phyloP scores from a whole-genome alignment of 2,888 invertebrate genomes.

The Aphrophora alni region DNA sequence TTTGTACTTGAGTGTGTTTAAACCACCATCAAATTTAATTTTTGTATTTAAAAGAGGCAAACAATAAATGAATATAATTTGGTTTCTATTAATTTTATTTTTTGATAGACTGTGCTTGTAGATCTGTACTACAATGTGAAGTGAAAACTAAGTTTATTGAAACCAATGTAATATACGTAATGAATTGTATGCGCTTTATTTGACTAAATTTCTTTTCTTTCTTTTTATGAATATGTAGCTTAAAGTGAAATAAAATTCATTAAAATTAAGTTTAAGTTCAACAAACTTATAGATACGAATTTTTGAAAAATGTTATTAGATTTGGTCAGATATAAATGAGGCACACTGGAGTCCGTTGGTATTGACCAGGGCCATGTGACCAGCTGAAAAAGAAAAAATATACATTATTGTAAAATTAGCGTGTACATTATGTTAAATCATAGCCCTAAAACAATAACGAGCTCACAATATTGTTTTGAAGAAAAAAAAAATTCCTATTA shows the following conservation, averaged over 20 bases:
- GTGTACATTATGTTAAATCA: no score
- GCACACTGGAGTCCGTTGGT: background rate
- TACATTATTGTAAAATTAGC: no score
- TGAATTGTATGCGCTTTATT: no score
- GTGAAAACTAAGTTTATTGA: background rate
- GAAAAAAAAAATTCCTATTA: no score
- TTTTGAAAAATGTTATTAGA: background rate
- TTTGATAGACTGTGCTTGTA: no score
- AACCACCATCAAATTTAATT: background rate
- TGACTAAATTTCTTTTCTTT: background rate
- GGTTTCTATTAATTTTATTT: no score
- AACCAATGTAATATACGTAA: no score
- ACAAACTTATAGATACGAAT: background rate
- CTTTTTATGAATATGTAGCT: background rate
- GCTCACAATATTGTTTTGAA: no score
- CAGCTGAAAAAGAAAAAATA: background rate
- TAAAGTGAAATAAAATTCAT: background rate
- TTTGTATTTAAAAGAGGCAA: background rate
- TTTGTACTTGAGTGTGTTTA: background rate
- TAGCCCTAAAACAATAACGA: no score
- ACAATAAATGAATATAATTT: background rate
- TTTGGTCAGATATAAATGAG: background rate
- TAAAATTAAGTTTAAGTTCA: background rate
- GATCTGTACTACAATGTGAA: no score
- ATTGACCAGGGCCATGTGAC: background rate